Evolutionary conservation across 2,797 vertebrate species (phyloP), one percentile per base, ranked within the genome.

Genomic region (Propithecus perrieri): DNA sequence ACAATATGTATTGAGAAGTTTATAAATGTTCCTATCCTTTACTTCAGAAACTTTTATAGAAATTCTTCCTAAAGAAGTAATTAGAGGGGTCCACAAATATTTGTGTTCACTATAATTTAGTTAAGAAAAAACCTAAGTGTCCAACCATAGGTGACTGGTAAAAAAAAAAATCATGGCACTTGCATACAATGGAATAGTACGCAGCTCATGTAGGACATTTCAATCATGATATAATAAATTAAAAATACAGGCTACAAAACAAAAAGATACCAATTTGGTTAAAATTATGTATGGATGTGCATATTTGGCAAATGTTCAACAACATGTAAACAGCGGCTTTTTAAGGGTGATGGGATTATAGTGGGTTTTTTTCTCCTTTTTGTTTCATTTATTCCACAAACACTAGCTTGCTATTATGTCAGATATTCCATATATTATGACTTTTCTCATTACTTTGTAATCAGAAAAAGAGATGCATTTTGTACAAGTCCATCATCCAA

Each of bases 361-460:
- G 24, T 5, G 10, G 0, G 7, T 11, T 18, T 28, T 12, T 14
- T 33, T 4, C 41, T 35, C 18, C 38, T 46, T 57, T 90, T 38
- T 48, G 24, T 79, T 94, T 86, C 41, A 63, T 95, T 96, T 87
- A 76, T 76, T 91, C 46, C 50, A 80, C 48, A 86, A 79, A 91
- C 63, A 83, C 0, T 46, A 61, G 41, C 28, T 87, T 83, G 61
- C 78, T 85, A 15, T 22, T 30, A 4, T 50, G 75, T 76, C 61
- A 83, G 63, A 43, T 41, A 41, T 38, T 46, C 71, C 69, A 1
- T 22, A 63, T 15, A 30, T 46, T 84, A 33, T 59, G 30, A 43
- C 92, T 61, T 61, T 67, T 95, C 63, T 78, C 9, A 61, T 41
- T n/a, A 59, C 28, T 71, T 35, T 33, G 30, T n/a, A 88, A 57